Percentiles rank a stretch among this genome's conserved stretches.
Evolutionary conservation across 1,140 invertebrate species (phyloP).

Genomic region (Panagrolaimus sp.): DNA sequence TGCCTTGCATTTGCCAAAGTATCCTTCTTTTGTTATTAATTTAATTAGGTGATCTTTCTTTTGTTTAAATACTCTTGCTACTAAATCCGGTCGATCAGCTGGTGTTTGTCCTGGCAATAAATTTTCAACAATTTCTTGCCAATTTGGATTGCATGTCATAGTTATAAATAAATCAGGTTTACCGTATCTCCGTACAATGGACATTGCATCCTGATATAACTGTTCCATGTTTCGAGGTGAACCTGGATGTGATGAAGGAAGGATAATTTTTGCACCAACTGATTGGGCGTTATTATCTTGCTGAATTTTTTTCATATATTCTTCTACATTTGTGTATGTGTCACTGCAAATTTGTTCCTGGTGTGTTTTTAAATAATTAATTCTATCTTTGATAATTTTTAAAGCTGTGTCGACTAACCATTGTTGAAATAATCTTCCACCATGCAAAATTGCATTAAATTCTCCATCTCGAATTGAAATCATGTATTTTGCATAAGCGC

Average conservation of each 20-base stretch:
- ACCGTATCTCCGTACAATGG: constrained; percentile 58
- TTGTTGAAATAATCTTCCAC: no score
- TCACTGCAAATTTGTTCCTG: no score
- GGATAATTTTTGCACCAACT: constrained; percentile 46
- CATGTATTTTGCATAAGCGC: no score
- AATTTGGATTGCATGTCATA: constrained; percentile 63
- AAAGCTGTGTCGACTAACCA: no score
- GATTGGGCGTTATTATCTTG: constrained; percentile 15
- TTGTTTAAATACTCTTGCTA: constrained; percentile 61
- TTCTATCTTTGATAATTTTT: no score
- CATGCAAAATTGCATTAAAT: no score
- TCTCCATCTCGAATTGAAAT: no score
- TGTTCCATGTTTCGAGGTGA: constrained; percentile 45
- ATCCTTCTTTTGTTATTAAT: constrained; percentile 39
- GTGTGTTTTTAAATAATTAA: no score
- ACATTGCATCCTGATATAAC: constrained; percentile 58
- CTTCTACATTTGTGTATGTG: no score
- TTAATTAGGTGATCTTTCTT: constrained; percentile 61
- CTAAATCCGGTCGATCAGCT: constrained; percentile 60
- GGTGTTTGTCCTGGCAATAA: constrained; percentile 49
- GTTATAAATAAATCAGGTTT: constrained; percentile 61
- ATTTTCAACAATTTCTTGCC: constrained; percentile 59
- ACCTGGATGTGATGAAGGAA: constrained; percentile 58
- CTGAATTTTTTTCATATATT: no score
- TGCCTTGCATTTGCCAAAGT: constrained; percentile 47